These are phyloP conservation scores for Turdus rufiventris DNA, from an alignment of 2,113 vertebrate genomes.

Conservation along the genomic window DNA sequence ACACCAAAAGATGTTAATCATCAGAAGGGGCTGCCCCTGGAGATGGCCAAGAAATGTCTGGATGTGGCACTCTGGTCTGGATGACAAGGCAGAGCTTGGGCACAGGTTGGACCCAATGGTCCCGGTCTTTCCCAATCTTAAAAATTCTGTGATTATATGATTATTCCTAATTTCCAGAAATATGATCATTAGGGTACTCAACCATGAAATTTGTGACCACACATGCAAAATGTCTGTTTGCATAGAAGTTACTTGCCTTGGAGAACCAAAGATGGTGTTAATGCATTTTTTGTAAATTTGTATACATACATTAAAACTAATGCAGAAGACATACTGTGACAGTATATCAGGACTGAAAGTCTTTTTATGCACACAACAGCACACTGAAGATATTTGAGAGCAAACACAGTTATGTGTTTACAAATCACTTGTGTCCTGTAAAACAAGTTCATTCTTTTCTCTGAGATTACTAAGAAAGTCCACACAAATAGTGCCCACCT, in stretches of 20 bases:
- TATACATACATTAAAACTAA: neutral
- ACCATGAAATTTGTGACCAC: neutral
- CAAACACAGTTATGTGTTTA: neutral
- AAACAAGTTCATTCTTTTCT: neutral
- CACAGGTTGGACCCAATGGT: neutral
- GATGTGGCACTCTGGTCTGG: neutral
- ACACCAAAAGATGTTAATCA: neutral
- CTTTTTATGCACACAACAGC: neutral
- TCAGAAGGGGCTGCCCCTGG: neutral
- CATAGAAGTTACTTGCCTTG: neutral
- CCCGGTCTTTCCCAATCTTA: neutral
- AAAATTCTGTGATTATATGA: neutral
- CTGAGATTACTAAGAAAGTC: neutral
- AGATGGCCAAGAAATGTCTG: neutral
- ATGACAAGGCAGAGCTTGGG: accelerated
- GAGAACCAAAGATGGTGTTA: neutral
- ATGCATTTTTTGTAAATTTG: neutral
- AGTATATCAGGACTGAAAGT: neutral
- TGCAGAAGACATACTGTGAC: neutral
- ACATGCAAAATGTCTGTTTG: neutral
- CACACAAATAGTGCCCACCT: neutral
- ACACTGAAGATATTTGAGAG: neutral
- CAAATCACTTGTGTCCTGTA: neutral
- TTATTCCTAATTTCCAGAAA: neutral
- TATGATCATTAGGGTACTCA: neutral